Evolutionary conservation across 2,797 vertebrate species (phyloP).

Genomic region (Bufotes viridis): DNA sequence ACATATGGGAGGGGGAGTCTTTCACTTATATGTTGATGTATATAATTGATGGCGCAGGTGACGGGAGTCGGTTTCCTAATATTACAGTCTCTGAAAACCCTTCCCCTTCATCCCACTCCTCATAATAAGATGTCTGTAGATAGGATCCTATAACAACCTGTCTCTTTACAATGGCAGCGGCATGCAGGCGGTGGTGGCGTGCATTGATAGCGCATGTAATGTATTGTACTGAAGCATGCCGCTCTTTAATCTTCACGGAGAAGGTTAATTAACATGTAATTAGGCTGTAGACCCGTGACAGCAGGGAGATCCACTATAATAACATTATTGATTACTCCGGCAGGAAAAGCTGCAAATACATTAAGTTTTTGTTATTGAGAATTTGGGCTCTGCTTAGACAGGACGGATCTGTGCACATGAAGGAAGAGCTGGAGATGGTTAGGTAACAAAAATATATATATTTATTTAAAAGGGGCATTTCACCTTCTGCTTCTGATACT

Average conservation of each 20-base stretch:
- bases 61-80: too few species aligned
- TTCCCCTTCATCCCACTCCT: too few species aligned
- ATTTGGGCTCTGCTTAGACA: not conserved
- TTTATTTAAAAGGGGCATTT: too few species aligned
- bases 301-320: constrained; percentile 34
- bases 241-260: constrained; percentile 49
- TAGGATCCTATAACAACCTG: constrained; percentile 15
- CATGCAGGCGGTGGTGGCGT: not conserved
- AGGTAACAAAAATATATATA: too few species aligned
- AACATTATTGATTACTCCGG: constrained; percentile 45
- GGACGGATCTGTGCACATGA: not conserved
- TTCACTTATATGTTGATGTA: too few species aligned
- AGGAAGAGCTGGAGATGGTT: not conserved
- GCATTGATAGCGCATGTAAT: constrained; percentile 48
- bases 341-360: not conserved
- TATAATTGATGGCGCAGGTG: not conserved
- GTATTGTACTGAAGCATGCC: constrained; percentile 28
- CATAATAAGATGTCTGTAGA: not conserved
- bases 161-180: constrained; percentile 15
- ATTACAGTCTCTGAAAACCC: too few species aligned
- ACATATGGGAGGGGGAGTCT: too few species aligned
- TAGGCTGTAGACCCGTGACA: constrained; percentile 44
- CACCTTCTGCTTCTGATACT: too few species aligned
- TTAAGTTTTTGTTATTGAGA: not conserved
- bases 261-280: constrained; percentile 56